phyloP scores from a whole-genome alignment of 1,140 invertebrate genomes.

The Halesus radiatus region DNA sequence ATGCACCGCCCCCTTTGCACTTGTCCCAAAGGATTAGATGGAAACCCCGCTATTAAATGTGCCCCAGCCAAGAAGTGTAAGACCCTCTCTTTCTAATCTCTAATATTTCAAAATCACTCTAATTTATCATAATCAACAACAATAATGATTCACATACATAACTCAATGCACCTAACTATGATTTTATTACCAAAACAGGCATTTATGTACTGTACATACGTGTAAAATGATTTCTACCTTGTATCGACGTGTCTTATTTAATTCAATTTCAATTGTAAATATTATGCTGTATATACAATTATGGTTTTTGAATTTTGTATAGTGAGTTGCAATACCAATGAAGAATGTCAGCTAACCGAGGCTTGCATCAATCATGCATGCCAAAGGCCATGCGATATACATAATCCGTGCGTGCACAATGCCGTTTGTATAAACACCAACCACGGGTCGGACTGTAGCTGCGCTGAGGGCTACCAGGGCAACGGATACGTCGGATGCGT shows the following conservation, averaged over 20 bases:
- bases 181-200: constrained; percentile 32
- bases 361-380: constrained; percentile 86
- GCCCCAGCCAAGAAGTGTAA: constrained; percentile 80
- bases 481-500: constrained; percentile 86
- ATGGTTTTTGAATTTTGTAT: constrained; percentile 64
- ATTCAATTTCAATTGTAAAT: constrained; percentile 30
- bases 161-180: constrained; percentile 48
- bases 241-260: constrained; percentile 11
- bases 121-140: constrained; percentile 9
- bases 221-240: too few species aligned
- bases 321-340: constrained; percentile 86
- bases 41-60: constrained; percentile 82
- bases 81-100: constrained; percentile 59
- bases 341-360: constrained; percentile 84
- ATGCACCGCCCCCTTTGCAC: constrained; percentile 84
- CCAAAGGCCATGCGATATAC: constrained; percentile 84
- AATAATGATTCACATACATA: constrained; percentile 27
- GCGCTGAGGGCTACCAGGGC: constrained; percentile 86
- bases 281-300: constrained; percentile 54
- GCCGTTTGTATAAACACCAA: constrained; percentile 91
- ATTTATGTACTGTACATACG: constrained; percentile 49
- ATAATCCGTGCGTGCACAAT: constrained; percentile 86
- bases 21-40: constrained; percentile 80
- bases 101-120: constrained; percentile 13
- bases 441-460: constrained; percentile 87